Evolutionary conservation across 2,113 vertebrate genomes (phyloP), one percentile per base, ranked within the genome.

Genomic region (Microcebus ravelobensis): DNA sequence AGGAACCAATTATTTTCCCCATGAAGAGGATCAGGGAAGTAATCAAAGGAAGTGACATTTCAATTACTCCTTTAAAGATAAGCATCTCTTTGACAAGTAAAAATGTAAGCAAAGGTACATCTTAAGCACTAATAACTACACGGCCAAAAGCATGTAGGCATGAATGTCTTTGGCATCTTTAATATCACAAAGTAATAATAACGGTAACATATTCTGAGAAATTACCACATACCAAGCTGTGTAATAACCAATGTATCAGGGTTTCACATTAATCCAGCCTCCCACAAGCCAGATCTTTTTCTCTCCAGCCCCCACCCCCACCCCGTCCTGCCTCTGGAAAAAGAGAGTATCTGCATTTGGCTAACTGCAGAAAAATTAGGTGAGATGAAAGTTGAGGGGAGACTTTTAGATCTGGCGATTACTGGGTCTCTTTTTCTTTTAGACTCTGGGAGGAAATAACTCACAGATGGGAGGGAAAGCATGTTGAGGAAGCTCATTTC

Each of bases 1-100:
- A 91, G 48, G n/a, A 94, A 55, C 31, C 31, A 52, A 36, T 42
- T 50, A 65, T 97, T 61, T 94, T 84, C 5, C 11, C 52, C 23
- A 73, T 59, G 45, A 73, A 92, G 61, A 3, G 12, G 21, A 45
- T 23, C 65, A 50, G 42, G 68, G 65, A 81, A 71, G 8, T 77
- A 36, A 95, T 82, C 21, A 86, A 70, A 65, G 21, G 15, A 57
- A 39, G 45, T 79, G 42, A 71, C 55, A 79, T 73, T 89, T 87
- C 65, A 25, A 18, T 73, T 15, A 9, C 59, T 90, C 27, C 52
- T 61, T 71, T 77, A 55, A 29, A 82, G 36, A 71, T 20, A 39
- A 52, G 6, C 59, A 67, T 48, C 15, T 79, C 71, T 55, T 55
- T 63, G 80, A 73, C 34, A 77, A 42, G 18, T 61, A 29, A 82